A percentile compares a stretch with the other conserved stretches of the same genome.
These are phyloP conservation scores for Stomatorhinus ivindoensis DNA, from an alignment of 2,113 vertebrate genomes.

Conservation along the genomic window DNA sequence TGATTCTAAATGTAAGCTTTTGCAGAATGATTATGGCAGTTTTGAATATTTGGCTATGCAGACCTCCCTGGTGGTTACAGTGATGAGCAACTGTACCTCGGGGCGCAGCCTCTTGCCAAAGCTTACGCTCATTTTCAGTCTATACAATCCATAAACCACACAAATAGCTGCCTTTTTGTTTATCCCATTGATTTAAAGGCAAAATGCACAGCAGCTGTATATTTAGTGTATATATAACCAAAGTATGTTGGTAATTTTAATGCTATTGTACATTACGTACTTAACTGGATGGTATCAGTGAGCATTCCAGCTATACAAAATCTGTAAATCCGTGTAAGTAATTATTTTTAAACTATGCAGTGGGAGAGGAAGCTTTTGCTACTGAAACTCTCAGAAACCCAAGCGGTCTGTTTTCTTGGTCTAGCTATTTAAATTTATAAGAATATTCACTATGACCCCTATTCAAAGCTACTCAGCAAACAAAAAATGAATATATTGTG, in stretches of 20 bases:
- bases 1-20: not conserved
- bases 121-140: not conserved
- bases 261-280: not conserved
- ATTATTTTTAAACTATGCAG: not conserved
- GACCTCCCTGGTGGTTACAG: not conserved
- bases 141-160: not conserved
- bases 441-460: not conserved
- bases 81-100: not conserved
- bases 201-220: not conserved
- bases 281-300: not conserved
- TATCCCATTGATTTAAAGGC: not conserved
- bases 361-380: not conserved
- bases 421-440: not conserved
- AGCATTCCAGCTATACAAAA: not conserved
- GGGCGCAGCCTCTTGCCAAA: not conserved
- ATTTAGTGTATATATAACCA: not conserved
- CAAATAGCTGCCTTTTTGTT: not conserved
- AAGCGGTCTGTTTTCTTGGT: not conserved
- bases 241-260: not conserved
- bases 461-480: not conserved
- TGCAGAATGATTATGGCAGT: not conserved
- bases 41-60: not conserved
- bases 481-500: not conserved
- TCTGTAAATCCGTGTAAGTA: not conserved
- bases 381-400: not conserved